Evolutionary conservation across 2,113 vertebrate species (phyloP), one percentile per base, ranked within the genome.

Genomic region (Microcebus lehilahytsara): DNA sequence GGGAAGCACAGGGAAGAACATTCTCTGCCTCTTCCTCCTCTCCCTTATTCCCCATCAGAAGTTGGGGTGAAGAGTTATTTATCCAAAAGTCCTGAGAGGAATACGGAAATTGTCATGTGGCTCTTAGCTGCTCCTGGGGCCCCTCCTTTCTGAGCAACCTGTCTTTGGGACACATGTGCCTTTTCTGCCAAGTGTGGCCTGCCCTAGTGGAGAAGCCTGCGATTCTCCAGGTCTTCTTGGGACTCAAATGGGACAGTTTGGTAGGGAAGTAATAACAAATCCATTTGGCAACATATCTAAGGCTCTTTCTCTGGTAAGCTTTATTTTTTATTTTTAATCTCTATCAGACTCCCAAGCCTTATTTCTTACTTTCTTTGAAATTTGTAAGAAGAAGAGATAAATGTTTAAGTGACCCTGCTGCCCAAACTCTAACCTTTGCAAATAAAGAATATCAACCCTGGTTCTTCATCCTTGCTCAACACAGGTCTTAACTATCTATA

Each of bases 311-410:
- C 19, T 37, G 32, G 66, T 30, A 49, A 78, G n/a, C 23, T 71
- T 86, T 75, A 92, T 10, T 86, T 72, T 91, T 88, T 37, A 93
- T 78, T 81, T 95, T 94, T 58, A 46, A 81, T 71, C 19, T 85
- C 34, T 2, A 3, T 85, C 49, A 62, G 67, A 84, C 8, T 90
- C 49, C 25, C 9, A 77, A 30, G 20, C 40, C 34, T 56, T 62
- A 12, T 86, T 85, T 62, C 60, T 78, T 74, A 92, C 86, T 66
- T 66, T 90, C 34, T 75, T 12, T 83, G 53, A 62, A 87, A 66
- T 25, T 8, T 69, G n/a, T 62, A 12, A 81, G 9, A 46, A 37
- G 56, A 72, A 89, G 13, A 96, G 2, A 64, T 22, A 42, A 46
- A 49, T 40, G 4, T 23, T 81, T 83, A 67, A 64, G 1, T 84